Evolutionary conservation across 2,797 vertebrate species (phyloP), one percentile per base, ranked within the genome.

Genomic region (Taenioides sp.): DNA sequence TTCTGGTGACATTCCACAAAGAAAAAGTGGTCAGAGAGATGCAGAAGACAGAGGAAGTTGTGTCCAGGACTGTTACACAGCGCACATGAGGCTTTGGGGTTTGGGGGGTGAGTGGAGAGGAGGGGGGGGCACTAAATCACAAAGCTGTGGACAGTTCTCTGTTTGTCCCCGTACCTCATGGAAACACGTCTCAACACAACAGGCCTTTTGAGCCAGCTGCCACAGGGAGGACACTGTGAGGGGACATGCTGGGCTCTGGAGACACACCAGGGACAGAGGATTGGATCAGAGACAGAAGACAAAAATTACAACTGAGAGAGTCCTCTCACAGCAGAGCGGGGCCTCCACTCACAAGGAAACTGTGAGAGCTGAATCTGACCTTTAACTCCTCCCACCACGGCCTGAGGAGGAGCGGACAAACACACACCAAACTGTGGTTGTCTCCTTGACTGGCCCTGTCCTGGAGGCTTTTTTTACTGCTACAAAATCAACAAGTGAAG

Each of bases 161-260:
- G 88, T 91, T 93, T 93, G 93, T 94, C 89, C 89, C 88, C 65
- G 89, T 14, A 88, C 78, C 86, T 93, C 91, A 94, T 93, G 92
- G 93, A 92, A 84, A 84, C 93, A 92, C 92, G 85, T 88, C 91
- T 91, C 88, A 86, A 84, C 89, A 94, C 92, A 94, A 94, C 87
- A 87, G 89, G 88, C 87, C 92, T 93, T 93, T 95, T 94, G 88
- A 94, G 89, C 86, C 86, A 71, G 72, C 90, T 81, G 86, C 89
- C 93, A 94, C 93, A 94, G 93, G 93, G 92, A 92, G 88, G 76
- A 89, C 92, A 94, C 94, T 95, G 94, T 62, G 90, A 84, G 82
- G 86, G 89, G 89, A 91, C 89, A 90, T 88, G 89, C 81, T 82
- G 80, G 64, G 86, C 86, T 92, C 91, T 16, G 57, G 25, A 58